phyloP scores from a whole-genome alignment of 2,888 invertebrate genomes.

The Acrocyrtus sp. region DNA sequence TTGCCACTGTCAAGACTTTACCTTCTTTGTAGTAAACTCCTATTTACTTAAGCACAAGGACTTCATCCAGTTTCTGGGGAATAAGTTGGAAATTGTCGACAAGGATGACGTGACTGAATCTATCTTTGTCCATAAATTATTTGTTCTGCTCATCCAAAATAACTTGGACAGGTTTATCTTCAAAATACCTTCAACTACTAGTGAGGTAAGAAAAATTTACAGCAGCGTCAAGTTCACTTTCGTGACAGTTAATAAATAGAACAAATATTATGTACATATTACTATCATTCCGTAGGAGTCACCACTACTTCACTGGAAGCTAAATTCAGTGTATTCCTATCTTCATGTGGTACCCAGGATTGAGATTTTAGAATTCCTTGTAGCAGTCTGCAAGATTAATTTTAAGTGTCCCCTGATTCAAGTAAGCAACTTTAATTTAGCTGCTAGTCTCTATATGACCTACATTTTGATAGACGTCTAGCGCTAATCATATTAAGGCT shows the following conservation, averaged over 20 bases:
- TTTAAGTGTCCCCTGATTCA: slow-evolving; percentile 21
- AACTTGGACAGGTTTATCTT: neutral
- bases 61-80: slow-evolving; percentile 24
- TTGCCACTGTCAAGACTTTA: too few relatives aligned
- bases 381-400: slow-evolving; percentile 19
- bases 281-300: too few relatives aligned
- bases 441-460: too few relatives aligned
- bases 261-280: too few relatives aligned
- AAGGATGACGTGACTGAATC: neutral
- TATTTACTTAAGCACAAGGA: slow-evolving; percentile 3
- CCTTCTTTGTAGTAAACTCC: neutral
- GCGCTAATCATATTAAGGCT: neutral
- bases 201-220: too few relatives aligned
- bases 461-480: too few relatives aligned
- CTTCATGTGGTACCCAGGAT: slow-evolving; percentile 17
- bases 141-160: slow-evolving; percentile 12
- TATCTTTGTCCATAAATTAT: slow-evolving; percentile 11
- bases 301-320: slow-evolving; percentile 3
- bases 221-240: too few relatives aligned
- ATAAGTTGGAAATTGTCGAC: neutral
- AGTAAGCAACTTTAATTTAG: slow-evolving; percentile 1
- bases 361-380: slow-evolving; percentile 24
- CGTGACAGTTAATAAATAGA: too few relatives aligned
- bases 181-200: too few relatives aligned
- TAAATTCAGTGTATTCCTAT: slow-evolving; percentile 7